Percentiles rank a stretch among this genome's conserved stretches.
phyloP scores from a whole-genome alignment of 2,888 invertebrate genomes.

The Drosophila buzzatii region DNA sequence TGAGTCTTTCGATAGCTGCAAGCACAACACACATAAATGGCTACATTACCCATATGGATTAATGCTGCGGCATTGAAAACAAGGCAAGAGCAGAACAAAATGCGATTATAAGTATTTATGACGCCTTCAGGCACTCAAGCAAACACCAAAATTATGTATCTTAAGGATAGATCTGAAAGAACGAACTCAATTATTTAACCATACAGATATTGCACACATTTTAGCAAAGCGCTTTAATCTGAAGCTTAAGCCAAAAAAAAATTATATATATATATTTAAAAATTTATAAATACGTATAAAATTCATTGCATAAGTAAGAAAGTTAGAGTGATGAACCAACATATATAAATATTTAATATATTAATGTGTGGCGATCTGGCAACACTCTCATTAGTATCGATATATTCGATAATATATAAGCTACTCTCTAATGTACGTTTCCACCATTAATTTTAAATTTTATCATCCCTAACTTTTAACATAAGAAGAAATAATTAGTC shows the following conservation, averaged over 20 bases:
- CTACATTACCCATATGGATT: constrained; percentile 36
- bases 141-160: background rate
- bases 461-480: no score
- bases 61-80: constrained; percentile 16
- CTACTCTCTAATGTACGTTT: no score
- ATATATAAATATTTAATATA: no score
- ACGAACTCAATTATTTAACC: constrained; percentile 1
- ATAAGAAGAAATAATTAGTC: no score
- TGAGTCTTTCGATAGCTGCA: constrained; percentile 19
- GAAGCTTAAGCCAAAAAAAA: background rate
- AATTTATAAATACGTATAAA: no score
- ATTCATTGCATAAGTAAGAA: no score
- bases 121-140: background rate
- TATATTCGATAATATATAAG: no score
- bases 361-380: no score
- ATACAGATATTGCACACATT: background rate
- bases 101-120: constrained; percentile 26
- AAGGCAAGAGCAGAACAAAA: background rate
- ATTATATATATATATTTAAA: background rate
- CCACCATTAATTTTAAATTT: no score
- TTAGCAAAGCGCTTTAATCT: background rate
- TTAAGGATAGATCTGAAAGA: background rate
- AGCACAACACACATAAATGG: constrained; percentile 40
- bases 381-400: no score
- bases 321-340: no score